These are phyloP conservation scores for Hypolimnas misippus DNA, from an alignment of 2,888 invertebrate species.

Conservation along the genomic window DNA sequence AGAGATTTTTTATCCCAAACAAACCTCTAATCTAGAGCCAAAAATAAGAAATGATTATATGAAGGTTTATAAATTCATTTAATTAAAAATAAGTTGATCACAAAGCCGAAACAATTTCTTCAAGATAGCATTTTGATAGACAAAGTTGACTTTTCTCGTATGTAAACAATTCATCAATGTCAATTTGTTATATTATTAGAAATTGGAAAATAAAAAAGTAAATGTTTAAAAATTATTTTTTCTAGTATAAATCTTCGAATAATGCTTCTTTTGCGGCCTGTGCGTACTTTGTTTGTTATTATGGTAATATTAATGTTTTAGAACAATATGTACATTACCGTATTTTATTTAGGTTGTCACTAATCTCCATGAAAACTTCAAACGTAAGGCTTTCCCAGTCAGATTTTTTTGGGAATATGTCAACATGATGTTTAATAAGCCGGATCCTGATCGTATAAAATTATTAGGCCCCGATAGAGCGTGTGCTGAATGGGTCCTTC, in stretches of 20 bases:
- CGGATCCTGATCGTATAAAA: conserved; percentile 87
- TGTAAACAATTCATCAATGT: too few species aligned
- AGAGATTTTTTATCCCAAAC: too few species aligned
- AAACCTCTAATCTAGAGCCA: too few species aligned
- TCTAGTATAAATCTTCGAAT: background rate
- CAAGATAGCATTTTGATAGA: too few species aligned
- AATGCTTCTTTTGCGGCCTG: conserved; percentile 11
- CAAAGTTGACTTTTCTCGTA: too few species aligned
- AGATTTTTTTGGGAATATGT: conserved; percentile 81
- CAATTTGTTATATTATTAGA: too few species aligned
- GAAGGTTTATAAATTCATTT: too few species aligned
- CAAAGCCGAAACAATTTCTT: too few species aligned
- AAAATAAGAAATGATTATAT: too few species aligned
- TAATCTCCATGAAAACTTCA: conserved; percentile 16
- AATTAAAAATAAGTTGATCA: too few species aligned
- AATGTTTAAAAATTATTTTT: background rate
- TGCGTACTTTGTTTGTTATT: background rate
- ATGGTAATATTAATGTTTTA: background rate
- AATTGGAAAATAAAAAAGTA: background rate
- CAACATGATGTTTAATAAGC: conserved; percentile 86
- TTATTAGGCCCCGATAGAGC: conserved; percentile 93
- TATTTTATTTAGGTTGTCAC: conserved; percentile 29
- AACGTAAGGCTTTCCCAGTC: conserved; percentile 36
- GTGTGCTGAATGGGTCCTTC: conserved; percentile 97
- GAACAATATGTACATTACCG: background rate